Evolutionary conservation across 2,888 invertebrate genomes (phyloP).

Genomic region (Gordius sp.): DNA sequence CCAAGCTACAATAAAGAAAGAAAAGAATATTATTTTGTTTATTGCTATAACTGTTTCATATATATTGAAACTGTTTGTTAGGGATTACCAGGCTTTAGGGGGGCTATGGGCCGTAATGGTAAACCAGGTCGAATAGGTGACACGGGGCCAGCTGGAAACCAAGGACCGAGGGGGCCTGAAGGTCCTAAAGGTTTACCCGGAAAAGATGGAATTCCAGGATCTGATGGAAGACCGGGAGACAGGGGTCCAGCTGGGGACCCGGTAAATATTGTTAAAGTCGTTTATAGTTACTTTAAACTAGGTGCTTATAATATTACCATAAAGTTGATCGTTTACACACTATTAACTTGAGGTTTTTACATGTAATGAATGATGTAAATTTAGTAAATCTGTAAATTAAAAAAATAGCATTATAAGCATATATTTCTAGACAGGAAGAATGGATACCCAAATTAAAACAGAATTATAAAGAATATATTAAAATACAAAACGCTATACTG

Average conservation of each 20-base stretch:
- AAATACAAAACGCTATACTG: too few species aligned
- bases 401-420: too few species aligned
- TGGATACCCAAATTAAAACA: too few species aligned
- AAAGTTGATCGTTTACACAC: too few species aligned
- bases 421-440: too few species aligned
- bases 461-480: too few species aligned
- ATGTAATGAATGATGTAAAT: too few species aligned
- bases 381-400: too few species aligned
- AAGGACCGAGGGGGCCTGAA: slow-evolving; percentile 18
- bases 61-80: neutral
- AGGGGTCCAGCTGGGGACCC: slow-evolving; percentile 16
- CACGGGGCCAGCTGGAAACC: slow-evolving; percentile 15
- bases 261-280: neutral
- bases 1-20: too few species aligned
- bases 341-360: too few species aligned
- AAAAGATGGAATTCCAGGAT: slow-evolving; percentile 16
- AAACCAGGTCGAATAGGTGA: slow-evolving; percentile 15
- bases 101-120: neutral
- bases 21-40: neutral
- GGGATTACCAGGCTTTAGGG: neutral
- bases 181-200: slow-evolving; percentile 19
- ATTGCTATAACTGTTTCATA: neutral
- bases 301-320: too few species aligned
- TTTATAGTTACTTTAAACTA: too few species aligned
- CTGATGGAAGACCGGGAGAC: neutral